Percentiles rank a stretch among this genome's conserved stretches.
Evolutionary conservation across 2,888 invertebrate species (phyloP).

Genomic region (Meta bourneti): DNA sequence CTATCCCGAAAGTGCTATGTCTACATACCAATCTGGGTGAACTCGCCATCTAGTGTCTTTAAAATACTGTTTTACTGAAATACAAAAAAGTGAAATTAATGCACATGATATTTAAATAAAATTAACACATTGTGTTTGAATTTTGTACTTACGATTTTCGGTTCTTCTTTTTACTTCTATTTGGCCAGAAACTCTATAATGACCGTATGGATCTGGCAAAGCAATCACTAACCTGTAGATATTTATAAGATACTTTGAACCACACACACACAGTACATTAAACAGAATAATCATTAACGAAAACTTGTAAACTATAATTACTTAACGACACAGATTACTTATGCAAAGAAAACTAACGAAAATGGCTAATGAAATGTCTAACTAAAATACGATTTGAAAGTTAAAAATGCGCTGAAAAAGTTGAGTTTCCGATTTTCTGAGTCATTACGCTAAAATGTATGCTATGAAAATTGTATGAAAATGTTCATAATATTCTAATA

Average conservation of each 20-base stretch:
- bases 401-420: no score
- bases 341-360: no score
- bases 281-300: no score
- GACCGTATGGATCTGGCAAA: constrained; percentile 92
- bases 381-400: no score
- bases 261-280: not conserved
- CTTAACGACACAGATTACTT: no score
- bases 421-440: no score
- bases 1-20: not conserved
- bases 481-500: no score
- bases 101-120: not conserved
- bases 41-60: constrained; percentile 78
- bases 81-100: not conserved
- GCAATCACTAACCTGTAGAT: constrained; percentile 87
- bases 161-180: constrained; percentile 81
- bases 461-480: no score
- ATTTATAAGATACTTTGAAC: not conserved
- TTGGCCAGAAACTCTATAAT: constrained; percentile 88
- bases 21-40: constrained; percentile 91
- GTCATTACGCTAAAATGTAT: no score
- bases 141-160: constrained; percentile 69
- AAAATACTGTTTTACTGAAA: constrained; percentile 77
- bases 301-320: no score
- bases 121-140: not conserved
- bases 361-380: no score